Evolutionary conservation across 2,797 vertebrate genomes (phyloP), one percentile per base, ranked within the genome.

Genomic region (Accipiter minullus): DNA sequence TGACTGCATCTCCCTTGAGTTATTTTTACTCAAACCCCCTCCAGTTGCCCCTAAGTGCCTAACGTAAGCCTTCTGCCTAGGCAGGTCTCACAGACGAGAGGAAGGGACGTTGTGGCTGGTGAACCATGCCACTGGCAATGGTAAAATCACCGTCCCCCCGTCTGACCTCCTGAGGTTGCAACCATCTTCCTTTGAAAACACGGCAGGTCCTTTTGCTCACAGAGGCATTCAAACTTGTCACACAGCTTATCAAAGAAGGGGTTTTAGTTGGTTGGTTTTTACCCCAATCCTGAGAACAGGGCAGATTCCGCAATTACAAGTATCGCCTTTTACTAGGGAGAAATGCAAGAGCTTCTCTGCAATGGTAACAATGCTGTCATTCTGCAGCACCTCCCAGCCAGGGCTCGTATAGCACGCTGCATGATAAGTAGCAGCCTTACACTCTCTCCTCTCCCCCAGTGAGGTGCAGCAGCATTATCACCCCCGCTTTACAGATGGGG

Each of bases 201-300:
- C 0, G 12, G 92, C 88, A 95, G 96, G 93, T 97, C 97, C 94
- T 97, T 97, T 96, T 95, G 91, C 96, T 96, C 97, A 97, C 96
- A 34, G 92, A 1, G 85, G 97, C 97, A 94, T 96, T 96, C 81
- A 80, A 36, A 72, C 9, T 67, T 45, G 81, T 84, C 64, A 82
- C 89, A 94, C 52, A 93, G 80, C 63, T 95, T 72, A 95, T 17
- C 93, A 88, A 53, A 90, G 88, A 59, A 42, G 69, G 72, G 89
- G 58, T 5, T 68, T 84, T 8, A 68, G 27, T 2, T 15, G 88
- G n/a, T 68, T 58, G 66, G 26, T 27, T 96, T 97, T 97, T 97
- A 97, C 96, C 94, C 93, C 96, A 76, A 96, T 98, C 97, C 97
- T 97, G 96, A 97, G 96, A 98, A 97, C 95, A 13, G 94, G 86